These are phyloP conservation scores for Phyllostomus discolor DNA, from an alignment of 2,113 vertebrate species.

Conservation along the genomic window DNA sequence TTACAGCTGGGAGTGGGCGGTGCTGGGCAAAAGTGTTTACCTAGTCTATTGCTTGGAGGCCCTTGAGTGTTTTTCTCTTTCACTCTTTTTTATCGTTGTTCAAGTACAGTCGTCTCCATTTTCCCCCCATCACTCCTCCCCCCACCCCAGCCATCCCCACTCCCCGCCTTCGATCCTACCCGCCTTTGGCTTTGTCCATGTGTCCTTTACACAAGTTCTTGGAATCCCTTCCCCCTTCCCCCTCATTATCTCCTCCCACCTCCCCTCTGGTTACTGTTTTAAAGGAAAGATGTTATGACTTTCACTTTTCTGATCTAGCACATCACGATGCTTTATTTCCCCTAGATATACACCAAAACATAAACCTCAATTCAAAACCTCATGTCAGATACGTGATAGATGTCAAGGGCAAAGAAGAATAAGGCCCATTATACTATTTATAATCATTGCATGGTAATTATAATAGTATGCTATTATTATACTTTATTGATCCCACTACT, in stretches of 20 bases:
- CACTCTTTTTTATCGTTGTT: no score
- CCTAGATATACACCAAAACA: not conserved
- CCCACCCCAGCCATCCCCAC: no score
- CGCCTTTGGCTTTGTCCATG: no score
- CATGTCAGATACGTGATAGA: not conserved
- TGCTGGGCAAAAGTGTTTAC: not conserved
- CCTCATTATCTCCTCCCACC: no score
- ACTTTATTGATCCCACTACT: not conserved
- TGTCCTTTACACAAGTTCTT: no score
- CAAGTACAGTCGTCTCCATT: no score
- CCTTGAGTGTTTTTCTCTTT: not conserved
- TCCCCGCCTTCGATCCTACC: no score
- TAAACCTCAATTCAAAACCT: not conserved
- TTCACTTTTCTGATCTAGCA: not conserved
- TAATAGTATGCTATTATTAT: not conserved
- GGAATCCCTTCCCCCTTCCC: no score
- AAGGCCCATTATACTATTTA: not conserved
- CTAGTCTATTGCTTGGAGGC: not conserved
- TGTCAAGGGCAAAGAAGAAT: not conserved
- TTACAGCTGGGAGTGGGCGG: not conserved
- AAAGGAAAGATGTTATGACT: not conserved
- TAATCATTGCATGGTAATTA: not conserved
- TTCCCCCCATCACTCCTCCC: no score
- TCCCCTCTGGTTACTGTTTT: no score
- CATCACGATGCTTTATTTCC: not conserved